These are phyloP conservation scores for Drosophila parthenogenetica DNA, from an alignment of 2,888 invertebrate genomes.

Conservation along the genomic window DNA sequence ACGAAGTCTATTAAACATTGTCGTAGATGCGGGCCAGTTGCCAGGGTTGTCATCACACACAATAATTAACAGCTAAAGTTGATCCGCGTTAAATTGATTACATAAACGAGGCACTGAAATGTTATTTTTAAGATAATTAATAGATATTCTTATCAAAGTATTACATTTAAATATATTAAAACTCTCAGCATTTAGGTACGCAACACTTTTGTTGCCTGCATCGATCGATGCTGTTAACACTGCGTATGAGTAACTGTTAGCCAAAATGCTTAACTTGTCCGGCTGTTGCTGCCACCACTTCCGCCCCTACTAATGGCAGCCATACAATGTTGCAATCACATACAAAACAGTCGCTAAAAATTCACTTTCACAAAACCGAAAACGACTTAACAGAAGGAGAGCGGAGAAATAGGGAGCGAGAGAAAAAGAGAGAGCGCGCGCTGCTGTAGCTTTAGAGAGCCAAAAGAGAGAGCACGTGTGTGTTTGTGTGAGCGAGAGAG, in stretches of 20 bases:
- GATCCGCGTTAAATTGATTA: neutral
- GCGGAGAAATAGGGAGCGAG: constrained; percentile 20
- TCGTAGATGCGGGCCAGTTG: constrained; percentile 47
- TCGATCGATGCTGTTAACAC: constrained; percentile 82
- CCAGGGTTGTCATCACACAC: constrained; percentile 41
- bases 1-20: constrained; percentile 48
- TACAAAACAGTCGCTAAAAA: constrained; percentile 73
- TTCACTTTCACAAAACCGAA: constrained; percentile 71
- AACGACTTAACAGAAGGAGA: constrained; percentile 56
- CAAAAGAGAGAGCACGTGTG: constrained; percentile 14
- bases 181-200: constrained; percentile 21
- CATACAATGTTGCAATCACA: constrained; percentile 74
- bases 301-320: constrained; percentile 37
- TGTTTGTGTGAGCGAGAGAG: constrained; percentile 7
- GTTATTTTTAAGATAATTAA: neutral
- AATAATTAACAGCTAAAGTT: neutral
- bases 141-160: neutral
- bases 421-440: constrained; percentile 19
- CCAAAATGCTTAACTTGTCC: constrained; percentile 22
- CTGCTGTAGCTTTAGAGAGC: constrained; percentile 34
- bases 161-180: neutral
- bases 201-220: constrained; percentile 43
- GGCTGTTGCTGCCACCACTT: constrained; percentile 1
- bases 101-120: neutral
- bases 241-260: constrained; percentile 33